Evolutionary conservation across 2,113 vertebrate genomes (phyloP).

Genomic region (Rhagologus leucostigma): DNA sequence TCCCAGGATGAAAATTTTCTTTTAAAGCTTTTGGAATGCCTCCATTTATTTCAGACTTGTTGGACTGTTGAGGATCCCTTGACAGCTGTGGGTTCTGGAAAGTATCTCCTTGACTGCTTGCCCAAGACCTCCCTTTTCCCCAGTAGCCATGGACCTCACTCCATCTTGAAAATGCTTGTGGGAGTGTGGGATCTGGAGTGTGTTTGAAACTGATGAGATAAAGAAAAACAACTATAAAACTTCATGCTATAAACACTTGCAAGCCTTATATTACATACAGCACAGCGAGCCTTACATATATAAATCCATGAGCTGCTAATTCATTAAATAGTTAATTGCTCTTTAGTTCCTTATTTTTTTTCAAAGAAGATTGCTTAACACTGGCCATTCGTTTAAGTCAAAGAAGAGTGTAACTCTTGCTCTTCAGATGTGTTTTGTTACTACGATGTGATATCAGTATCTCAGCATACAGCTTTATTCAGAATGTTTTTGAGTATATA

Average conservation of each 20-base stretch:
- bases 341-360: neutral
- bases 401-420: neutral
- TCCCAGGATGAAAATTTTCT: slow-evolving; percentile 64
- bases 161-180: slow-evolving; percentile 55
- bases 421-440: neutral
- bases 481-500: neutral
- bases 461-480: neutral
- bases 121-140: slow-evolving; percentile 40
- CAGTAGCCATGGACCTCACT: slow-evolving; percentile 62
- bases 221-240: slow-evolving; percentile 67
- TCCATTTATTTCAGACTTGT: slow-evolving; percentile 60
- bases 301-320: slow-evolving; percentile 49
- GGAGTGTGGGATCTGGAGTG: slow-evolving; percentile 45
- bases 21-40: slow-evolving; percentile 64
- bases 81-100: slow-evolving; percentile 67
- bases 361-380: neutral
- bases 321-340: slow-evolving; percentile 41
- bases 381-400: neutral
- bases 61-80: slow-evolving; percentile 63
- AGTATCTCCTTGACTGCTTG: slow-evolving; percentile 50
- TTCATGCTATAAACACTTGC: slow-evolving; percentile 50
- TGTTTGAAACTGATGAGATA: slow-evolving; percentile 61
- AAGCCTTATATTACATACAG: slow-evolving; percentile 1
- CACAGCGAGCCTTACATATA: neutral
- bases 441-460: neutral